phyloP scores from a whole-genome alignment of 2,888 invertebrate species.

The Bombylius discolor region DNA sequence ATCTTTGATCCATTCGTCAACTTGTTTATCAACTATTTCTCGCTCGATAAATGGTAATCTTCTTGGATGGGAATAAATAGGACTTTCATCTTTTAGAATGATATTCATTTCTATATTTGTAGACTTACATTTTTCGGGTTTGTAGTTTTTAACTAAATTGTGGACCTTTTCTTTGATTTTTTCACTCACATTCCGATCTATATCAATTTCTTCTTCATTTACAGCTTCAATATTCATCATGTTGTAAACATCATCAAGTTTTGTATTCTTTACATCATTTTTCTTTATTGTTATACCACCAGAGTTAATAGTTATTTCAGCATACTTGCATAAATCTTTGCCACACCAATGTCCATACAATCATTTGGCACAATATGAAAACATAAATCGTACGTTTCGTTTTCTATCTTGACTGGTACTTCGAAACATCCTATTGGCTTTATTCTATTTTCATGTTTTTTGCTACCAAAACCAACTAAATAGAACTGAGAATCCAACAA shows the following conservation, averaged over 20 bases:
- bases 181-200: too few relatives aligned
- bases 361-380: background rate
- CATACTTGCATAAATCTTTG: background rate
- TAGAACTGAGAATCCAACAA: background rate
- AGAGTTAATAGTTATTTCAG: background rate
- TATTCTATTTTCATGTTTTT: too few relatives aligned
- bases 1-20: constrained; percentile 2
- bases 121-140: background rate
- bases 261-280: background rate
- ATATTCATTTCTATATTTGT: constrained; percentile 14
- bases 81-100: constrained; percentile 21
- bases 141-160: background rate
- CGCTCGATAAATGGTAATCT: background rate
- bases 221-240: too few relatives aligned
- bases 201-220: too few relatives aligned
- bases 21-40: background rate
- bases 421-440: constrained; percentile 2
- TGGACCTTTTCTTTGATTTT: background rate
- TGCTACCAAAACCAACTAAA: background rate
- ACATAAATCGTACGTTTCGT: background rate
- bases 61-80: constrained; percentile 14
- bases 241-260: background rate
- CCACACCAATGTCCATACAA: background rate
- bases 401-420: constrained; percentile 4
- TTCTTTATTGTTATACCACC: background rate